These are phyloP conservation scores for Gastracanthus pulcherrimus DNA, from an alignment of 2,888 invertebrate species.

Conservation along the genomic window DNA sequence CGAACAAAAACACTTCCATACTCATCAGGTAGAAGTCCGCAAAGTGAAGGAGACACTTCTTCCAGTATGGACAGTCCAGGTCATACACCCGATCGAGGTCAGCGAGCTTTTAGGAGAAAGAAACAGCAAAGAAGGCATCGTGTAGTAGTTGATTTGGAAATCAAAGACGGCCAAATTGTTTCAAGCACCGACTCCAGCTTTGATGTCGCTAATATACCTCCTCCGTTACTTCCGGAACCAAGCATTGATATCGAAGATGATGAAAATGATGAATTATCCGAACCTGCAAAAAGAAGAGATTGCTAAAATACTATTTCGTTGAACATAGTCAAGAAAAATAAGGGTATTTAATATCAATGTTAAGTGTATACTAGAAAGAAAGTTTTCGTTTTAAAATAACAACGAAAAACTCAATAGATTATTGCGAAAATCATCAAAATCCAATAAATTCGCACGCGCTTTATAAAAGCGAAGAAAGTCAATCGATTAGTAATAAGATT, in stretches of 20 bases:
- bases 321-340: not conserved
- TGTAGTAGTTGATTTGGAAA: constrained; percentile 75
- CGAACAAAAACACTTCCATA: constrained; percentile 75
- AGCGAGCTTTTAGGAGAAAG: constrained; percentile 73
- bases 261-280: constrained; percentile 66
- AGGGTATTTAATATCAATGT: constrained; percentile 14
- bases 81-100: constrained; percentile 73
- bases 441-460: not conserved
- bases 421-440: constrained; percentile 12
- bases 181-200: constrained; percentile 85
- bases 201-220: constrained; percentile 87
- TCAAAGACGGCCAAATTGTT: constrained; percentile 75
- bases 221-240: constrained; percentile 84
- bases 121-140: constrained; percentile 75
- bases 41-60: constrained; percentile 76
- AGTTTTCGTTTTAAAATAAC: constrained; percentile 28
- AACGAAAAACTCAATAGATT: constrained; percentile 34
- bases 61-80: constrained; percentile 77
- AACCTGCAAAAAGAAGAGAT: constrained; percentile 53
- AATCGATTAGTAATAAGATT: constrained; percentile 43
- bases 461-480: constrained; percentile 40
- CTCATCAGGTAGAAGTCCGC: constrained; percentile 72
- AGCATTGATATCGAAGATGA: constrained; percentile 82
- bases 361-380: constrained; percentile 5
- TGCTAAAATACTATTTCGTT: not conserved